Base-by-base conservation (phyloP, 2,888 invertebrate genomes). In the Trichogramma evanescens region DNA sequence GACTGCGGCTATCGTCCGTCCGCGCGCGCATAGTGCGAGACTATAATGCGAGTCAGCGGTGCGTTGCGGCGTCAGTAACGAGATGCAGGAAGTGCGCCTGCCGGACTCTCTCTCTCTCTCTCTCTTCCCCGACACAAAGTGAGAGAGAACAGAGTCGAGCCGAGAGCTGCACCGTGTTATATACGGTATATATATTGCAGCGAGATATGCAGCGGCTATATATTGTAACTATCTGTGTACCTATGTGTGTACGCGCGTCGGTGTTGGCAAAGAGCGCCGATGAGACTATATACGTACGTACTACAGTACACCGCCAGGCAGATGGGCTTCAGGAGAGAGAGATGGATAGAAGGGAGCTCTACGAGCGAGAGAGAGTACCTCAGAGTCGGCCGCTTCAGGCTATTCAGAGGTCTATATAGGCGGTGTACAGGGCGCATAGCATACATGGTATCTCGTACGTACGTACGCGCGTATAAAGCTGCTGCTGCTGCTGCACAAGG, bases 31-130 rank as follows among this genome's bases (percentile, higher is more conserved):
- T 71, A 74, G 45, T 9, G 44, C 40, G 49, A 41, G 5, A 71
- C 71, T 71, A 74, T 75, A 75, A 76, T 75, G 73, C 73, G 70
- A 70, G 66, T 64, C 71, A 71, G 69, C 68, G 68, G 69, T 74
- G 73, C 75, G 71, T 70, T 71, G 71, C 26, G 70, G 70, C 74
- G 72, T 72, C 73, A 72, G 69, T 75, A 77, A 75, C 72, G 72
- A 76, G 75, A 76, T 72, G 73, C 74, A 74, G 75, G 73, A 75
- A 77, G 74, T 75, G 68, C 73, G 71, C 72, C 69, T 52, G 67
- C 59, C 63, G 60, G 65, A 8, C 58, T 61, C 57, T 61, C 13
- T 13, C 13, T 61, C 57, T 61, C 13, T 13, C 13, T 13, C 13
- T 13, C 51, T 54, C 66, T 50, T 58, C 54, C 62, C 26, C 26